Evolutionary conservation across 2,888 invertebrate genomes (phyloP), one percentile per base, ranked within the genome.

Genomic region (Drosophila atroscutellata): DNA sequence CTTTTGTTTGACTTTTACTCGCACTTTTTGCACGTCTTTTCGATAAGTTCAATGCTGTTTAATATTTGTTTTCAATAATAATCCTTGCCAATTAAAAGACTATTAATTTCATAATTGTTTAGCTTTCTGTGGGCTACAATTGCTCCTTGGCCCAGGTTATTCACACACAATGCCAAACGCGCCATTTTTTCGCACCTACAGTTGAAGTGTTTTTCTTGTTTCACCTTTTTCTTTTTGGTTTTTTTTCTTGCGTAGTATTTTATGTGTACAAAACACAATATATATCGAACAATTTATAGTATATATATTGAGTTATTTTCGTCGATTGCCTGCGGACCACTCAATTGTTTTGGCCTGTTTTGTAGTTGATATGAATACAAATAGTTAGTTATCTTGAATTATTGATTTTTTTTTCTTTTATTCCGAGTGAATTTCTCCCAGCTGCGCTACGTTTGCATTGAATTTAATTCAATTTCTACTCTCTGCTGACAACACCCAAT

Each of bases 71-170:
- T 77, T 71, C 81, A 72, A 81, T 81, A 67, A 80, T 81, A 60
- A 80, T 73, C 77, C 54, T 30, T 55, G 66, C 69, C 86, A 88
- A 86, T 87, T 86, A 85, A 78, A 76, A 72, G 86, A 76, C 87
- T 82, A 87, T 87, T 78, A 79, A 86, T 87, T 85, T 86, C 86
- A 82, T 83, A 86, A 83, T 85, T 82, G 72, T 75, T 86, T 80
- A 63, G 79, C 74, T 75, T 60, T 66, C 70, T 61, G 39, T 67
- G 18, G 37, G 54, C 56, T 56, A 34, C 57, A 49, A 30, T n/a
- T 32, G 49, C 70, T 78, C 87, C 87, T 88, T 88, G 83, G 71
- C 24, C 54, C 74, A 72, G 87, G 87, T 87, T 86, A 63, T 88
- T 88, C 89, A 88, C 86, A 83, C 83, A 66, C 56, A 42, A 45